Percentiles rank a stretch among this genome's conserved stretches.
Evolutionary conservation across 2,113 vertebrate species (phyloP).

Genomic region (Sinocyclocheilus anophthalmus): DNA sequence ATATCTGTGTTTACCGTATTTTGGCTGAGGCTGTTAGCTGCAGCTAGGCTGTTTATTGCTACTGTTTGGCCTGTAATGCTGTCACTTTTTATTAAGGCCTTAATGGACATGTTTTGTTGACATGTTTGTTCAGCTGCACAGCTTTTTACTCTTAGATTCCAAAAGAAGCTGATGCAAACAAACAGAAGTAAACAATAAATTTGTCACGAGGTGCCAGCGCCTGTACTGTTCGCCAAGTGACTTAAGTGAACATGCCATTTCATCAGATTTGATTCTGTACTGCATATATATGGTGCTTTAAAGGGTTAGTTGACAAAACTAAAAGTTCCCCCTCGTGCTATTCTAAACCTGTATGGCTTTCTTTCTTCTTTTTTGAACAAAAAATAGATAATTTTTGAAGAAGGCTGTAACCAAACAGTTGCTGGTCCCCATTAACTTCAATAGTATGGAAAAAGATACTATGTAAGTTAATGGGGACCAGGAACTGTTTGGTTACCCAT

Average conservation of each 20-base stretch:
- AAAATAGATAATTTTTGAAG: no score
- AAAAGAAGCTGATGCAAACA: not conserved
- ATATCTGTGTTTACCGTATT: not conserved
- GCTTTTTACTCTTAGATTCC: not conserved
- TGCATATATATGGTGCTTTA: not conserved
- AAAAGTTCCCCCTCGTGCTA: not conserved
- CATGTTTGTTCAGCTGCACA: slow-evolving; percentile 32
- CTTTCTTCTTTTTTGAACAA: not conserved
- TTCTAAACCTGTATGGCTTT: not conserved
- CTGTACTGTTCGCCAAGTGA: not conserved
- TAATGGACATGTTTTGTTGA: slow-evolving; percentile 32
- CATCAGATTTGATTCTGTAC: not conserved
- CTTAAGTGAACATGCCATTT: not conserved
- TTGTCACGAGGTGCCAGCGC: not conserved
- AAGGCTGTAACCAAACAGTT: no score
- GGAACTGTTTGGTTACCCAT: no score
- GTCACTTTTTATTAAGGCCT: slow-evolving; percentile 27
- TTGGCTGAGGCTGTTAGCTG: not conserved
- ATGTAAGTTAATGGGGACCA: no score
- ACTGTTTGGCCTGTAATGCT: slow-evolving; percentile 9
- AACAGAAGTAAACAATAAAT: slow-evolving; percentile 18
- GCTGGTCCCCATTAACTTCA: no score
- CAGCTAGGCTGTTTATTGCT: not conserved
- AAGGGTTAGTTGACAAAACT: not conserved
- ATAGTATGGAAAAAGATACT: no score